Conservation (phyloP, 1,140 invertebrate genomes). For the Drosophila rhopaloa region DNA sequence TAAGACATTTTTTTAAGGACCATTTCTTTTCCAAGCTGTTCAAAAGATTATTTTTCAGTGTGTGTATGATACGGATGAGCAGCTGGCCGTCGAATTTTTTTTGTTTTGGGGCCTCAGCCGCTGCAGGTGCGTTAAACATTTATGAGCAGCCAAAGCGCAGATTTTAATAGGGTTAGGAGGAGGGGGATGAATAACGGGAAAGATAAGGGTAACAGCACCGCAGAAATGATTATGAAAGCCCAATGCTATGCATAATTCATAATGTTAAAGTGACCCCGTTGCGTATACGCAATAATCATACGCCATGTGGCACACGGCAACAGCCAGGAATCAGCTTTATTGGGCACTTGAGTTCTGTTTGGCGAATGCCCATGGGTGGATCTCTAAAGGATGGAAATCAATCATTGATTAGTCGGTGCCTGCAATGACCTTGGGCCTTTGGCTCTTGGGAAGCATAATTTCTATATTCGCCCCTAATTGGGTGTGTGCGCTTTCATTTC, state of each 20-base stretch:
- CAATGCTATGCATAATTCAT: conserved; percentile 75
- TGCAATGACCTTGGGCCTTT: conserved; percentile 5
- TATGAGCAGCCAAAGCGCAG: conserved; percentile 58
- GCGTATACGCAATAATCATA: conserved; percentile 82
- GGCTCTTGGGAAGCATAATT: conserved; percentile 3
- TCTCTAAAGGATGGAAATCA: conserved; percentile 23
- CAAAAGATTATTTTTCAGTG: neutral
- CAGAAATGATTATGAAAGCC: conserved; percentile 75
- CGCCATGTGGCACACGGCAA: conserved; percentile 36
- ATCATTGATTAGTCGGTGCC: conserved; percentile 24
- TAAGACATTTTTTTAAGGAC: too few relatives aligned
- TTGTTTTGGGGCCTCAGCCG: conserved; percentile 12
- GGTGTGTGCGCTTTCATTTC: conserved; percentile 24
- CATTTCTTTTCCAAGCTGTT: too few relatives aligned
- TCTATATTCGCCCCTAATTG: conserved; percentile 21
- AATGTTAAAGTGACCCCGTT: conserved; percentile 75
- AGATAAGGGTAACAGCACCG: conserved; percentile 23
- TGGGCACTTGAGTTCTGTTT: conserved; percentile 17
- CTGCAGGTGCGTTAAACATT: conserved; percentile 80
- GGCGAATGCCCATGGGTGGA: conserved; percentile 10
- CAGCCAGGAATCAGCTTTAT: conserved; percentile 12
- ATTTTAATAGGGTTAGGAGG: conserved; percentile 31
- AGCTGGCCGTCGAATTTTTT: conserved; percentile 20
- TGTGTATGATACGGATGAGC: neutral
- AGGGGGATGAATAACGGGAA: neutral